Evolutionary conservation across 2,888 invertebrate genomes (phyloP).

Genomic region (Ommatoiulus sabulosus): DNA sequence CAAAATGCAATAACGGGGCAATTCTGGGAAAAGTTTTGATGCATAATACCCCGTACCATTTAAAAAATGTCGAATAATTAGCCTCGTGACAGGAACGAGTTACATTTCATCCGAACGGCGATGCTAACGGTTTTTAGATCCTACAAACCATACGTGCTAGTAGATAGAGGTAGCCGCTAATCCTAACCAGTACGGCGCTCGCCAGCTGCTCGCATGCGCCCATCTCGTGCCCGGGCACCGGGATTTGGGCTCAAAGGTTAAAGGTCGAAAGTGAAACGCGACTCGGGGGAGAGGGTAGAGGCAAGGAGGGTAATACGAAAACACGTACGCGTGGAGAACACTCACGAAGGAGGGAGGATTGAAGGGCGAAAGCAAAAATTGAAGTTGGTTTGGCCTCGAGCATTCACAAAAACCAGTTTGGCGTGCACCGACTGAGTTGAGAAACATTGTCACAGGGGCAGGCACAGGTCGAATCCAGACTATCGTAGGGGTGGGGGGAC

Average conservation of each 20-base stretch:
- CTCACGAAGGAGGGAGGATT: not conserved
- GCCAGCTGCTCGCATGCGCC: slow-evolving; percentile 12
- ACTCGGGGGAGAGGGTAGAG: not conserved
- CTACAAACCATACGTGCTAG: too few relatives aligned
- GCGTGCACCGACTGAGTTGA: not conserved
- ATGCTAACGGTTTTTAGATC: too few relatives aligned
- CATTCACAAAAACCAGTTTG: not conserved
- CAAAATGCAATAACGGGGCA: too few relatives aligned
- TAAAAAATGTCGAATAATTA: too few relatives aligned
- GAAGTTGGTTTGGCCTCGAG: slow-evolving; percentile 4
- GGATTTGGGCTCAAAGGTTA: not conserved
- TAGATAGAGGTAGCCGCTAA: not conserved
- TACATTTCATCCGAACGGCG: too few relatives aligned
- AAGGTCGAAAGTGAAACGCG: slow-evolving; percentile 30
- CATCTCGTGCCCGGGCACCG: slow-evolving; percentile 8
- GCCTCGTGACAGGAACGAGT: too few relatives aligned
- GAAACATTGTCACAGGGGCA: slow-evolving; percentile 23
- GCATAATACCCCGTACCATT: too few relatives aligned
- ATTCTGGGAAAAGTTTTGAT: too few relatives aligned
- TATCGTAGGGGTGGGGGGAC: not conserved
- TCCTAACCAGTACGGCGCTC: not conserved
- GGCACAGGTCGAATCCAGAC: slow-evolving; percentile 12
- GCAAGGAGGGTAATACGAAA: not conserved
- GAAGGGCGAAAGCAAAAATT: slow-evolving; percentile 32
- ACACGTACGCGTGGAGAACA: slow-evolving; percentile 14